These are phyloP conservation scores for Oenanthe melanoleuca DNA, from an alignment of 2,113 vertebrate species.

Conservation along the genomic window DNA sequence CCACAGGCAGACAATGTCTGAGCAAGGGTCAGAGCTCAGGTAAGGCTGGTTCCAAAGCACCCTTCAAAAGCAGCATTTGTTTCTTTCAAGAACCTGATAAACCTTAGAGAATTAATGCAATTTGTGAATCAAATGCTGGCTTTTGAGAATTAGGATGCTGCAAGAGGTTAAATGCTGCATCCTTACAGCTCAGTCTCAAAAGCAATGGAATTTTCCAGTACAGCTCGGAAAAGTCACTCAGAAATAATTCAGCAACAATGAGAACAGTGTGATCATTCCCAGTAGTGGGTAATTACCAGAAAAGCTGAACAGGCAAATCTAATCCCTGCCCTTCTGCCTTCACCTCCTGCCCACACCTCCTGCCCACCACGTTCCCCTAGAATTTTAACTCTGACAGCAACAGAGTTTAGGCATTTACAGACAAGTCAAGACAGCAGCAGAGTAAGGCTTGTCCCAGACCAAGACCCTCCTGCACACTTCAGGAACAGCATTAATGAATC, in stretches of 20 bases:
- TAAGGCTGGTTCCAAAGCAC: background rate
- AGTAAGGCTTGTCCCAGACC: background rate
- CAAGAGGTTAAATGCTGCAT: background rate
- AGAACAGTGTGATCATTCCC: background rate
- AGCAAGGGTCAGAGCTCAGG: background rate
- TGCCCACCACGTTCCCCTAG: background rate
- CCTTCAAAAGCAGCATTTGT: accelerated
- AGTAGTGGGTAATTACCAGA: background rate
- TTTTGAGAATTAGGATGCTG: background rate
- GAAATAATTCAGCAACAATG: background rate
- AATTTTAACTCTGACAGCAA: background rate
- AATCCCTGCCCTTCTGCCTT: background rate
- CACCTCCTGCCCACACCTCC: background rate
- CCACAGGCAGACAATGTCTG: background rate
- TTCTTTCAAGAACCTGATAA: background rate
- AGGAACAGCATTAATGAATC: conserved; percentile 11
- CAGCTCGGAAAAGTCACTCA: background rate
- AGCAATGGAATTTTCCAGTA: background rate
- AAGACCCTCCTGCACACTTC: background rate
- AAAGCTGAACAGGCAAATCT: background rate
- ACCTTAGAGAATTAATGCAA: background rate
- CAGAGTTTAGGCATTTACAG: background rate
- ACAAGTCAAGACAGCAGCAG: background rate
- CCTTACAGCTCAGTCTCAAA: background rate
- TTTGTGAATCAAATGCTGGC: background rate